Conservation (phyloP, 2,797 vertebrate genomes). For the Enteromius mattozi region DNA sequence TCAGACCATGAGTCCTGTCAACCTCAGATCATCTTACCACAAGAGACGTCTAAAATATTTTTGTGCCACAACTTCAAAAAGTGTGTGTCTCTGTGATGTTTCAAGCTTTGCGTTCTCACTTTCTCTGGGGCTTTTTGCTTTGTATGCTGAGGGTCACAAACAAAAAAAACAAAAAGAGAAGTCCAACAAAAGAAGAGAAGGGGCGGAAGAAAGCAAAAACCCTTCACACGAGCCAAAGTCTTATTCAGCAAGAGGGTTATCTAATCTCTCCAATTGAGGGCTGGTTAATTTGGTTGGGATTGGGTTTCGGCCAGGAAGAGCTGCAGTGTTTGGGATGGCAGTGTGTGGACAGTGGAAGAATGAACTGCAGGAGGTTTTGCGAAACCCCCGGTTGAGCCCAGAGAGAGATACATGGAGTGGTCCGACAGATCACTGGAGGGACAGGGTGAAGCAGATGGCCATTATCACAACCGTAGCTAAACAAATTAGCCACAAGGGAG, state of each 20-base stretch:
- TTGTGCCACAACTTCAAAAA: conserved; percentile 36
- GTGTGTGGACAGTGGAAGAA: conserved; percentile 24
- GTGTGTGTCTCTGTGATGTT: conserved; percentile 34
- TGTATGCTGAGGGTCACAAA: conserved; percentile 46
- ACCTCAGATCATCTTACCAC: conserved; percentile 70
- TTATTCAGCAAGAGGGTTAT: conserved; percentile 75
- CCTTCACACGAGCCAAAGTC: conserved; percentile 58
- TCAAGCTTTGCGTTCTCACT: conserved; percentile 25
- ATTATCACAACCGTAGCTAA: conserved; percentile 76
- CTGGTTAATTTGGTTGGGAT: conserved; percentile 64
- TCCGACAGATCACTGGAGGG: conserved; percentile 71
- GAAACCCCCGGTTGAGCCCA: conserved; percentile 48
- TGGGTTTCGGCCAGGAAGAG: conserved; percentile 28
- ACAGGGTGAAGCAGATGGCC: conserved; percentile 51
- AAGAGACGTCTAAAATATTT: conserved; percentile 67
- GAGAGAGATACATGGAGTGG: conserved; percentile 66
- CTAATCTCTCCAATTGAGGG: conserved; percentile 65
- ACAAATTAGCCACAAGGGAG: conserved; percentile 78
- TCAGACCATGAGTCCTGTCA: conserved; percentile 58
- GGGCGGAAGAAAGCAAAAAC: conserved; percentile 61
- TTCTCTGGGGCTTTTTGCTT: conserved; percentile 30
- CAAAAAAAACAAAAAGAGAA: conserved; percentile 59
- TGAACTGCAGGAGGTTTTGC: conserved; percentile 50
- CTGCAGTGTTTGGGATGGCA: conserved; percentile 35
- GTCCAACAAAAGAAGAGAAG: conserved; percentile 21